These are phyloP conservation scores for Rhopalosiphum nymphaeae DNA, from an alignment of 2,888 invertebrate species.

Conservation along the genomic window DNA sequence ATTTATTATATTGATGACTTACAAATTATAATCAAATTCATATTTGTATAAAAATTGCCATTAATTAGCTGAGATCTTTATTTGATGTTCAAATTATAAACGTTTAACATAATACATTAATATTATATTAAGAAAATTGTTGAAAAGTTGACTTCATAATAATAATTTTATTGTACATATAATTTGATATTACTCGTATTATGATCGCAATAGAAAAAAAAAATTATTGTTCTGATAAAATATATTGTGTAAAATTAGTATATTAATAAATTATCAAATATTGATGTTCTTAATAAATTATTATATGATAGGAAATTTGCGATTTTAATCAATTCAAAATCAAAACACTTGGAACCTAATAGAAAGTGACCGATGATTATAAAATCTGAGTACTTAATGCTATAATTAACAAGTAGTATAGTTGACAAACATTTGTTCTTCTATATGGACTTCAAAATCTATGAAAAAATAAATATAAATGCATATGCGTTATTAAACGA, in stretches of 20 bases:
- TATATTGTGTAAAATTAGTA: not conserved
- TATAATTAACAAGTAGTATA: no score
- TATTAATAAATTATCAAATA: not conserved
- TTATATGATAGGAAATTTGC: not conserved
- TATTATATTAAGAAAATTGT: not conserved
- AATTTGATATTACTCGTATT: no score
- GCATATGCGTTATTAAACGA: no score
- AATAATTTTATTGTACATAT: not conserved
- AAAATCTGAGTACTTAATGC: no score
- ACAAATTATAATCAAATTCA: not conserved
- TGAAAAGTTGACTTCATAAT: not conserved
- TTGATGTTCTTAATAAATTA: not conserved
- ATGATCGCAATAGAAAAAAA: not conserved
- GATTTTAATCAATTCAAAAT: no score
- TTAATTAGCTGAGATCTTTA: not conserved
- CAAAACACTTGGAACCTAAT: no score
- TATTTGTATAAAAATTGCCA: not conserved
- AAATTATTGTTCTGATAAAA: not conserved
- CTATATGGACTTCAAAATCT: no score
- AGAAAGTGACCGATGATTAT: no score
- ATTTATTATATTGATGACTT: not conserved
- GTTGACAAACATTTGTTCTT: no score
- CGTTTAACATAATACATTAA: not conserved
- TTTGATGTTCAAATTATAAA: not conserved
- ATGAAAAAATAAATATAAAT: no score